phyloP scores from a whole-genome alignment of 2,113 vertebrate genomes.

The Apodemus speciosus region DNA sequence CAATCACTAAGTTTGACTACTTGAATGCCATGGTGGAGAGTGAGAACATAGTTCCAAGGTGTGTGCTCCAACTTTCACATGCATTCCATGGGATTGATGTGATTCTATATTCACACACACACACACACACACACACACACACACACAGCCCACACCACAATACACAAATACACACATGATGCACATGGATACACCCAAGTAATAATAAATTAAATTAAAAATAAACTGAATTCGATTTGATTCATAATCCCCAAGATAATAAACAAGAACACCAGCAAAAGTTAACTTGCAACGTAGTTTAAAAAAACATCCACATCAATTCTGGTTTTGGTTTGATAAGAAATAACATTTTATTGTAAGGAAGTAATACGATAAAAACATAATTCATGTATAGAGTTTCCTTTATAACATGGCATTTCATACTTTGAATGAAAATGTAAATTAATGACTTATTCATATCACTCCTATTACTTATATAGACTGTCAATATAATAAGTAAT shows the following conservation, averaged over 20 bases:
- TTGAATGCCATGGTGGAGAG: not conserved
- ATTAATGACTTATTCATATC: not conserved
- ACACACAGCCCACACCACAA: not conserved
- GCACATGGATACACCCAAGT: not conserved
- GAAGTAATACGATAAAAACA: not conserved
- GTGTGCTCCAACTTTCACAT: not conserved
- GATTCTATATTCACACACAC: no score
- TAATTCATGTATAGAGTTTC: not conserved
- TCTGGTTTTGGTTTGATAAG: not conserved
- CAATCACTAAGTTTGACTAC: not conserved
- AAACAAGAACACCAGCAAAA: not conserved
- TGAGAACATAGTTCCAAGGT: not conserved
- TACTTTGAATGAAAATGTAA: not conserved
- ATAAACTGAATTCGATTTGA: not conserved
- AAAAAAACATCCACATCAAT: not conserved
- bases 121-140: not conserved
- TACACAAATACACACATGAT: not conserved
- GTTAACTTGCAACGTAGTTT: not conserved
- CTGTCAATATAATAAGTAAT: not conserved
- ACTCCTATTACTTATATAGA: not conserved
- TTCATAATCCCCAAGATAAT: not conserved
- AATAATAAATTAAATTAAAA: not conserved
- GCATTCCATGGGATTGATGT: not conserved
- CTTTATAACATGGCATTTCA: not conserved
- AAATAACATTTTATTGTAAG: not conserved